These are phyloP conservation scores for Psittacara wagleri DNA, from an alignment of 2,113 vertebrate genomes.

Conservation along the genomic window DNA sequence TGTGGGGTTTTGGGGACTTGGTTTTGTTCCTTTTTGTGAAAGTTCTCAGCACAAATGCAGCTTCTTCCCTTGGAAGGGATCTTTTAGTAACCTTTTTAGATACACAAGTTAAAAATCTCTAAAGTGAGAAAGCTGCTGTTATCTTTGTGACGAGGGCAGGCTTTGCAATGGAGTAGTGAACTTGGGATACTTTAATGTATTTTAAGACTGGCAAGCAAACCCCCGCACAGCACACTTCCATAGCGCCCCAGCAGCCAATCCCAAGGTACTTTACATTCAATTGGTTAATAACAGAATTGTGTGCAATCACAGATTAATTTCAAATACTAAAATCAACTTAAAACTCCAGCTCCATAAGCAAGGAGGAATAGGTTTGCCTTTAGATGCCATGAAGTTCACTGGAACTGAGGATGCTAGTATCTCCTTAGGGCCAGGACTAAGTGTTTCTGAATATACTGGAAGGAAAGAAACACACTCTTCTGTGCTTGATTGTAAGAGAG, in stretches of 20 bases:
- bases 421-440: not conserved
- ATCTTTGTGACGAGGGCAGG: not conserved
- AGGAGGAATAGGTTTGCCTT: conserved; percentile 9
- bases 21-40: not conserved
- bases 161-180: conserved; percentile 8
- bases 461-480: not conserved
- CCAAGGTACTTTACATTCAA: not conserved
- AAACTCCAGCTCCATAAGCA: not conserved
- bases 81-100: conserved; percentile 8
- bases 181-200: not conserved
- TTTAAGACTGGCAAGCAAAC: conserved; percentile 26
- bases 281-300: not conserved
- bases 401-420: not conserved
- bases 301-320: not conserved
- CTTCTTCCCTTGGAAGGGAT: not conserved
- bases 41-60: conserved; percentile 17
- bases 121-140: not conserved
- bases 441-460: not conserved
- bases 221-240: not conserved
- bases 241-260: not conserved
- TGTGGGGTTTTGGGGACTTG: not conserved
- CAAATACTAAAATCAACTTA: not conserved
- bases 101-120: not conserved
- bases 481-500: not conserved
- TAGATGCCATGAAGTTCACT: not conserved